Base-by-base conservation (phyloP, 2,797 vertebrate genomes). In the Rhinatrema bivittatum region DNA sequence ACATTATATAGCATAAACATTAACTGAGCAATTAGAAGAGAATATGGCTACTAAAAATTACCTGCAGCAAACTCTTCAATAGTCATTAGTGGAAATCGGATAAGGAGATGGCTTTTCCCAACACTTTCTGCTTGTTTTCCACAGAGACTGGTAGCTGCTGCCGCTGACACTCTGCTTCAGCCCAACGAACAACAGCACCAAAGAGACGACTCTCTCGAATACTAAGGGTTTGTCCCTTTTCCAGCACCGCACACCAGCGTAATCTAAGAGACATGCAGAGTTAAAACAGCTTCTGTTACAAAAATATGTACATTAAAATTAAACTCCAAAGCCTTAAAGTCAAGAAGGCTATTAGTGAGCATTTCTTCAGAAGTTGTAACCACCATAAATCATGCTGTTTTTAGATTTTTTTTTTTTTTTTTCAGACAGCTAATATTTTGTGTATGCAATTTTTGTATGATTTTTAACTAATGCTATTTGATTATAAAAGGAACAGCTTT, bases 141-240 rank as follows among this genome's bases (percentile, higher is more conserved):
- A 75, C 76, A 3, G 77, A 85, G 37, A 70, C 67, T 6, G 82
- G 78, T 35, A 87, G 48, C 32, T 87, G 82, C 4, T 85, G 83
- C 39, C 84, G 70, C 45, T 86, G 83, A 61, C 85, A 88, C 29
- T 85, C 81, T 5, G 83, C 85, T 59, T 85, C 84, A 15, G 83
- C 78, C 85, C 85, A 87, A 32, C 82, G 81, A 19, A 87, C 84
- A 16, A 87, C 73, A 26, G 83, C 86, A 63, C 74, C 78, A 32
- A 88, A 86, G 15, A 87, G 84, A 16, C 91, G 80, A 39, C 91
- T 93, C 69, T 98, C 94, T 34, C 93, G 82, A 43, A 98, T 93
- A 1, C 94, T 94, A 10, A 98, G 86, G 3, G 94, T 97, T n/a
- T n/a, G 41, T 98, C 94, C 63, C 94, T 84, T n/a, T 82, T 98